A percentile compares a stretch with the other conserved stretches of the same genome.
phyloP scores from a whole-genome alignment of 1,140 invertebrate species.

The Nasonia vitripennis region DNA sequence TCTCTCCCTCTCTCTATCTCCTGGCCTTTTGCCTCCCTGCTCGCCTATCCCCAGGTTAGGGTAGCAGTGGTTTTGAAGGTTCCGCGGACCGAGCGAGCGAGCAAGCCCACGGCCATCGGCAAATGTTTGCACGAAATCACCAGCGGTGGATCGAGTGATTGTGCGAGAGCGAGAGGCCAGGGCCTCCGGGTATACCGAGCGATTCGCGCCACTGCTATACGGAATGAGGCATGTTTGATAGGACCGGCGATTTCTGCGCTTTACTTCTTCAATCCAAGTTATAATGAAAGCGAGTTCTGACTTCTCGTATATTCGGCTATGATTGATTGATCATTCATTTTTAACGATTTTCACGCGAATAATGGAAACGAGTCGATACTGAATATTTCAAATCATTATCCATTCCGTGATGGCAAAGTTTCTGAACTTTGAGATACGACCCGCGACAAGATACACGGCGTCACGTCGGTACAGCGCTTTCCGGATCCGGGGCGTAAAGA shows the following conservation, averaged over 20 bases:
- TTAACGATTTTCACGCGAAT: background rate
- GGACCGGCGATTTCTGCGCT: background rate
- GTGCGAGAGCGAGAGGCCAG: background rate
- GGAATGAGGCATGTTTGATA: background rate
- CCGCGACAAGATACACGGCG: no score
- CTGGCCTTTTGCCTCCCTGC: background rate
- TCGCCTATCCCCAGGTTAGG: background rate
- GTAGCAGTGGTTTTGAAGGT: background rate
- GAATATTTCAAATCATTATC: background rate
- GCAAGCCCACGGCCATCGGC: conserved; percentile 55
- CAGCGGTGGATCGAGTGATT: conserved; percentile 52
- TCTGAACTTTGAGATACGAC: no score
- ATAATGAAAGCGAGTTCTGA: background rate
- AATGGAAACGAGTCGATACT: no score
- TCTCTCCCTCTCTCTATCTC: background rate
- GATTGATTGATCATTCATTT: no score
- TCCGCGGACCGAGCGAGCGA: conserved; percentile 33
- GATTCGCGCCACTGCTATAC: background rate
- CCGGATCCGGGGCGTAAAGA: background rate
- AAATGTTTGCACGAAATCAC: conserved; percentile 66
- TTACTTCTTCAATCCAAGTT: background rate
- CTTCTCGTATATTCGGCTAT: no score
- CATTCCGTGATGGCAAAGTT: no score
- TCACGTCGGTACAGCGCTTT: background rate
- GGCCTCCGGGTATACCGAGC: background rate